Base-by-base conservation (phyloP, 2,797 vertebrate species). In the Geotrypetes seraphini region DNA sequence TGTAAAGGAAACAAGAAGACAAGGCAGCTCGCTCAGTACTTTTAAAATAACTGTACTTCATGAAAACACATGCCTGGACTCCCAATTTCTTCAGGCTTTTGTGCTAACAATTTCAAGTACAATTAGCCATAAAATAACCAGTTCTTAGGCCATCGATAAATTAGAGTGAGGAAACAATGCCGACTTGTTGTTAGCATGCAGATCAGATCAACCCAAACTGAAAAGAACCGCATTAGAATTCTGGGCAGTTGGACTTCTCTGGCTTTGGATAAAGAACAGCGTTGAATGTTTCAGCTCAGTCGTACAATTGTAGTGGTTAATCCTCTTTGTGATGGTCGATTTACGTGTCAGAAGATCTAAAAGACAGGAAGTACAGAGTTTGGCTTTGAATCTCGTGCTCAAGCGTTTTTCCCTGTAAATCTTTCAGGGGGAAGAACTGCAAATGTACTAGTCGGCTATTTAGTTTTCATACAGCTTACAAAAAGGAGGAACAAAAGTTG, bases 281-380 rank as follows among this genome's bases (percentile, higher is more conserved):
- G 59, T 40, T 79, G 71, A 80, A 79, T 70, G 54, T 45, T 57
- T 66, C 60, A 60, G 60, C 74, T 66, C 71, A 66, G 54, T 42
- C 8, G 18, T 64, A 49, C 69, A 69, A 54, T 78, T 74, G 69
- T 65, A 58, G 41, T 57, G 60, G 59, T 63, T 82, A 84, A 86
- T 81, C 78, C 74, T 68, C 41, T 85, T 84, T 86, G 72, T 78
- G 63, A 69, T 0, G 34, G 68, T 63, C 34, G 0, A 79, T 85
- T 82, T 81, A 79, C 75, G 81, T 79, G 78, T 78, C 74, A 73
- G 79, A 77, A 73, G 71, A 79, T 76, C 73, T 74, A 67, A 83
- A 73, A 79, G 68, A 69, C 68, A 83, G 77, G 79, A 86, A 84
- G 77, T 69, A 57, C 59, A 75, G 65, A 68, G 62, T 56, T 50